A percentile compares a stretch with the other conserved stretches of the same genome.
These are phyloP conservation scores for Antedon mediterranea DNA, from an alignment of 53 echinoderm and acorn worm species.

Conservation along the genomic window DNA sequence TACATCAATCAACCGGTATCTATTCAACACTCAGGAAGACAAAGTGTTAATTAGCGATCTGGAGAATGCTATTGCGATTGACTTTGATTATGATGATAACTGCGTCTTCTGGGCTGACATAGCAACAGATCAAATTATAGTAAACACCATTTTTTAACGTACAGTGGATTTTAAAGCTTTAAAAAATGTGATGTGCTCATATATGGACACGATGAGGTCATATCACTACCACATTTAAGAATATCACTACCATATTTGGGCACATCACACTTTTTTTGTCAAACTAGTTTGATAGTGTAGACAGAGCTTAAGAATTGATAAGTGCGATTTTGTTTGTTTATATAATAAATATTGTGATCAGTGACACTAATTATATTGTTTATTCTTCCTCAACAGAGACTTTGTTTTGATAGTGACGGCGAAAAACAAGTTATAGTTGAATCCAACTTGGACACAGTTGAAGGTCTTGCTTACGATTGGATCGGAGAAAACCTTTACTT, in stretches of 20 bases:
- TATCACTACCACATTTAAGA: too few relatives aligned
- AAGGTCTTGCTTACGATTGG: conserved; percentile 92
- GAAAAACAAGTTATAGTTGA: conserved; percentile 32
- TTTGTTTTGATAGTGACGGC: conserved; percentile 6
- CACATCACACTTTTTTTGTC: too few relatives aligned
- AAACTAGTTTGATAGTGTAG: too few relatives aligned
- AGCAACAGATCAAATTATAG: conserved; percentile 47
- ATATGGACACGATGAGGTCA: too few relatives aligned
- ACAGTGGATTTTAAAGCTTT: too few relatives aligned
- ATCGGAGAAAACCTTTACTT: conserved; percentile 74
- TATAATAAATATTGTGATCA: too few relatives aligned
- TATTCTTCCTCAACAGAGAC: background rate
- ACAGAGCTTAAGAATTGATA: too few relatives aligned
- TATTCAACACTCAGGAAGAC: conserved; percentile 39
- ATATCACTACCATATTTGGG: too few relatives aligned
- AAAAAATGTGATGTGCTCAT: too few relatives aligned
- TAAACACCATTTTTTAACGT: too few relatives aligned
- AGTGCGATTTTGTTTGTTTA: too few relatives aligned
- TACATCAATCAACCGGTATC: conserved; percentile 59
- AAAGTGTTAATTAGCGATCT: conserved; percentile 27
- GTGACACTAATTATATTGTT: too few relatives aligned
- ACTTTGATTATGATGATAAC: conserved; percentile 59
- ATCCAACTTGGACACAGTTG: conserved; percentile 45
- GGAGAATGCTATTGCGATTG: conserved; percentile 50
- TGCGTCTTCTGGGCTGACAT: conserved; percentile 83